These are phyloP conservation scores for Pedionomus torquatus DNA, from an alignment of 2,113 vertebrate genomes.

Conservation along the genomic window DNA sequence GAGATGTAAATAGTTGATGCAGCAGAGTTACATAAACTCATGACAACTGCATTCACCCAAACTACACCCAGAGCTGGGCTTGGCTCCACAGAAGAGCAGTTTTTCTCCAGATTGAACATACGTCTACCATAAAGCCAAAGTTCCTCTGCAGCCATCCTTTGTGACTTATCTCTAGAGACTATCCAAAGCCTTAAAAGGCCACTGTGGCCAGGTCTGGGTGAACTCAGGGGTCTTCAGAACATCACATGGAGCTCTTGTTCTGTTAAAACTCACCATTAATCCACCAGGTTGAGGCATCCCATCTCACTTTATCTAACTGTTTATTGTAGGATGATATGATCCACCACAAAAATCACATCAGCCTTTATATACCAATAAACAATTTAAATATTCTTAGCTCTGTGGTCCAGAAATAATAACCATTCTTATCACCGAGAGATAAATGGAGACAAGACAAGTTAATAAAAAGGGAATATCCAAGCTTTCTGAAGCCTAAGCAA, in stretches of 20 bases:
- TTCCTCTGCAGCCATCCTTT: background rate
- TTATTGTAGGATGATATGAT: slow-evolving; percentile 35
- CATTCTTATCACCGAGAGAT: slow-evolving; percentile 6
- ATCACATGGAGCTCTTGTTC: background rate
- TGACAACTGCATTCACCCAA: background rate
- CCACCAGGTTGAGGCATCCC: background rate
- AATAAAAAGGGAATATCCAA: slow-evolving; percentile 9
- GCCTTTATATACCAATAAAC: slow-evolving; percentile 30
- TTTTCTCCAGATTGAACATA: background rate
- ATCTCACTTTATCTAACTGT: slow-evolving; percentile 7
- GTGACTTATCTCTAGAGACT: background rate
- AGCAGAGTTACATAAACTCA: background rate
- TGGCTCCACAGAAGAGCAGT: background rate
- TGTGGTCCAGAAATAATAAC: slow-evolving; percentile 31
- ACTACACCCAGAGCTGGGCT: background rate
- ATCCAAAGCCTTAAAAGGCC: background rate
- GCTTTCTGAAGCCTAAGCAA: background rate
- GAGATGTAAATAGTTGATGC: background rate
- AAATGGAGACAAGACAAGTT: slow-evolving; percentile 20
- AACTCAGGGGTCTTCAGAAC: background rate
- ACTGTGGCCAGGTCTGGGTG: background rate
- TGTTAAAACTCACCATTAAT: slow-evolving; percentile 22
- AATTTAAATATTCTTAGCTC: slow-evolving; percentile 25
- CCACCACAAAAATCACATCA: slow-evolving; percentile 7
- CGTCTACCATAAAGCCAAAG: background rate